A percentile compares a stretch with the other conserved stretches of the same genome.
These are phyloP conservation scores for Drosophila auraria DNA, from an alignment of 1,140 invertebrate genomes.

Conservation along the genomic window DNA sequence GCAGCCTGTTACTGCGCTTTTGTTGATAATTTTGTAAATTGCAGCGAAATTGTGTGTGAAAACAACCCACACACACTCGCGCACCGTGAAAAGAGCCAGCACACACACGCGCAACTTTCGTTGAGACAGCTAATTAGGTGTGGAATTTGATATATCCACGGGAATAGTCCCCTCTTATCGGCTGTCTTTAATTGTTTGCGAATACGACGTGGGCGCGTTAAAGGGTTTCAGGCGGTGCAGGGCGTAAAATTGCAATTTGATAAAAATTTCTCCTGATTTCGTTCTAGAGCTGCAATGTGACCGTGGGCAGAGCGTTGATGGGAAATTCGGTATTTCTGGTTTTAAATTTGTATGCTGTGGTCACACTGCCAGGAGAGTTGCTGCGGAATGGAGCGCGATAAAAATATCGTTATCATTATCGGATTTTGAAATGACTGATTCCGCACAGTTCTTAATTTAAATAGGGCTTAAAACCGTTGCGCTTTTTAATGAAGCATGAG, in stretches of 20 bases:
- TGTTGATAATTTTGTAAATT: constrained; percentile 56
- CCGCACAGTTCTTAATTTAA: too few relatives aligned
- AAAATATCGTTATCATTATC: background rate
- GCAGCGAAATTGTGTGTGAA: constrained; percentile 57
- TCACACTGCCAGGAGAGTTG: background rate
- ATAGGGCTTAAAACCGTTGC: too few relatives aligned
- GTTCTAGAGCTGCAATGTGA: constrained; percentile 39
- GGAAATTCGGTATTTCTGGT: background rate
- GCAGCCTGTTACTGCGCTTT: constrained; percentile 28
- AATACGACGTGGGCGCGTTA: background rate
- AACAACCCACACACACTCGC: constrained; percentile 54
- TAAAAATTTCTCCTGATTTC: constrained; percentile 63
- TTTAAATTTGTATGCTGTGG: background rate
- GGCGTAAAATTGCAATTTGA: constrained; percentile 48
- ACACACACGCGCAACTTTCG: constrained; percentile 16
- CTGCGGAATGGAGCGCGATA: too few relatives aligned
- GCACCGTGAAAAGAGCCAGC: constrained; percentile 8
- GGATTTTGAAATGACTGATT: too few relatives aligned
- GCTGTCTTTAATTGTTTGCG: constrained; percentile 11
- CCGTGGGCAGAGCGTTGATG: background rate
- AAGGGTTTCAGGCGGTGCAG: constrained; percentile 12
- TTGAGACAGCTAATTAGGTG: constrained; percentile 18
- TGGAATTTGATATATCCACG: constrained; percentile 8
- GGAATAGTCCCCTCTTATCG: constrained; percentile 1
- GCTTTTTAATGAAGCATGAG: constrained; percentile 26